Evolutionary conservation across 2,888 invertebrate species (phyloP).

Genomic region (Tridacna crocea): DNA sequence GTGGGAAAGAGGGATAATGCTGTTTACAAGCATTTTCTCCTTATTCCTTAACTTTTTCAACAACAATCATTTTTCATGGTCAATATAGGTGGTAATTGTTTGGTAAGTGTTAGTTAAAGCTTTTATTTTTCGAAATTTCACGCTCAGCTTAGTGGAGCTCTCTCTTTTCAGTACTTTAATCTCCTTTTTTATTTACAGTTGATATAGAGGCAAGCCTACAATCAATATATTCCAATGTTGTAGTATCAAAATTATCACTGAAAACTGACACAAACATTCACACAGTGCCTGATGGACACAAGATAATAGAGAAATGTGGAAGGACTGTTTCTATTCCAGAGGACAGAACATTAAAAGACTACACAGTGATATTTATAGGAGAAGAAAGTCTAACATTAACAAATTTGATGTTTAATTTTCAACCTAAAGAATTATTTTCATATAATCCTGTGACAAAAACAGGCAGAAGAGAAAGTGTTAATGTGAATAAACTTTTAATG

Average conservation of each 20-base stretch:
- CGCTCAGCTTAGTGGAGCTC: no score
- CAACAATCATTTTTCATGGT: no score
- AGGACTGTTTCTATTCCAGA: constrained; percentile 66
- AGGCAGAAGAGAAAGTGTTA: constrained; percentile 67
- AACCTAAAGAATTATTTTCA: constrained; percentile 80
- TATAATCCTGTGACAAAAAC: constrained; percentile 81
- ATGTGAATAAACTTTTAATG: constrained; percentile 88
- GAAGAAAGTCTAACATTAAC: constrained; percentile 88
- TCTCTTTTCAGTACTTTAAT: not conserved
- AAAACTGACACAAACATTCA: not conserved
- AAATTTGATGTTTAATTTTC: constrained; percentile 86
- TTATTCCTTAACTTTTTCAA: no score
- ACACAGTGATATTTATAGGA: constrained; percentile 89
- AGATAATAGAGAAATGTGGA: constrained; percentile 59
- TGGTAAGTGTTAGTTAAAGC: no score
- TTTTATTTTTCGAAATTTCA: no score
- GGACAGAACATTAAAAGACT: constrained; percentile 84
- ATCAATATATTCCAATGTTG: constrained; percentile 37
- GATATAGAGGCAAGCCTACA: constrained; percentile 22
- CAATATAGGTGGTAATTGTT: no score
- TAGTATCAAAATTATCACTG: constrained; percentile 43
- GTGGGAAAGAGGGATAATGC: no score
- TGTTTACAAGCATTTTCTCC: no score
- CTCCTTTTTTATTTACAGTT: constrained; percentile 39
- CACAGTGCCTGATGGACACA: not conserved